phyloP scores from a whole-genome alignment of 2,888 invertebrate genomes.

The Asteroscopus sphinx region DNA sequence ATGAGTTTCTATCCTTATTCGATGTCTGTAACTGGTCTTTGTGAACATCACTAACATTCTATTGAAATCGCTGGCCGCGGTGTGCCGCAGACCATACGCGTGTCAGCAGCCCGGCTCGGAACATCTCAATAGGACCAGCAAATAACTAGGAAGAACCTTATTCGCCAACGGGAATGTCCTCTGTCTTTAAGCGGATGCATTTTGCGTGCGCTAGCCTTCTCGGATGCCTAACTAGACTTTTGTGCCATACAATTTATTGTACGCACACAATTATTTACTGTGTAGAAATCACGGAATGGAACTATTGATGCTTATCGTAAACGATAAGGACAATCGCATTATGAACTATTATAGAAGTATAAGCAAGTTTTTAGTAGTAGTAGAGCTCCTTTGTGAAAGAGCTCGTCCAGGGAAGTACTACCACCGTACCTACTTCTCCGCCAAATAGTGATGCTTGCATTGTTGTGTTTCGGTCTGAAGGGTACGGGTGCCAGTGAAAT shows the following conservation, averaged over 20 bases:
- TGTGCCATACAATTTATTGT: constrained; percentile 57
- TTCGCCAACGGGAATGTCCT: constrained; percentile 74
- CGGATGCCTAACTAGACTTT: constrained; percentile 56
- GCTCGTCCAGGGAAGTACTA: too few species aligned
- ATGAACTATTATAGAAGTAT: constrained; percentile 39
- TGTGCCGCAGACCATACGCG: constrained; percentile 72
- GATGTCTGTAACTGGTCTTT: constrained; percentile 60
- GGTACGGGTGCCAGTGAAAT: too few species aligned
- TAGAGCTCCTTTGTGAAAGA: too few species aligned
- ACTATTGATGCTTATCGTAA: constrained; percentile 54
- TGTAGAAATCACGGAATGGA: constrained; percentile 53
- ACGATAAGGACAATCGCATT: constrained; percentile 44
- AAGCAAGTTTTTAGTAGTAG: too few species aligned
- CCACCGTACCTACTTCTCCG: too few species aligned
- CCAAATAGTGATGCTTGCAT: too few species aligned
- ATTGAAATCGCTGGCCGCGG: constrained; percentile 67
- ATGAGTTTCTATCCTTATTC: constrained; percentile 59
- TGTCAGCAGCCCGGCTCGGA: constrained; percentile 74
- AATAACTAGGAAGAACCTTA: constrained; percentile 75
- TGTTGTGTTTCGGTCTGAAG: too few species aligned
- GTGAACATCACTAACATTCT: constrained; percentile 64
- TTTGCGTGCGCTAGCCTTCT: constrained; percentile 55
- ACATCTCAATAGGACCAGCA: constrained; percentile 82
- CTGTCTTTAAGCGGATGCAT: constrained; percentile 71
- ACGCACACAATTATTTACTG: constrained; percentile 55